These are phyloP conservation scores for Eilema caniola DNA, from an alignment of 2,888 invertebrate genomes.

Conservation along the genomic window DNA sequence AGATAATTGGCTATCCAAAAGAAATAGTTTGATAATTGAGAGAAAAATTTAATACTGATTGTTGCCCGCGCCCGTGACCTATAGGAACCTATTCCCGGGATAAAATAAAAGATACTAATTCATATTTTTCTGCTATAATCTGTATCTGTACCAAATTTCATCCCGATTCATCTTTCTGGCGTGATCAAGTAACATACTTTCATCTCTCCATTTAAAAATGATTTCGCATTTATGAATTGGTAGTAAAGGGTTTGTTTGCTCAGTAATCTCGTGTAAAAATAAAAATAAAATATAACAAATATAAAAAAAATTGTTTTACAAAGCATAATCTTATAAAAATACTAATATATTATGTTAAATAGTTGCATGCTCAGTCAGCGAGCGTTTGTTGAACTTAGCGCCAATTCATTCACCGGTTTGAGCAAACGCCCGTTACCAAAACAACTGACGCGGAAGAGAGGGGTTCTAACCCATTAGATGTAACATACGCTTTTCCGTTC, in stretches of 20 bases:
- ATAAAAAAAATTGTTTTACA: constrained; percentile 16
- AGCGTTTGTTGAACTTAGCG: constrained; percentile 44
- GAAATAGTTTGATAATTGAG: neutral
- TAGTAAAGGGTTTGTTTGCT: neutral
- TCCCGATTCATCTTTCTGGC: neutral
- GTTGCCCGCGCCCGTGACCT: neutral
- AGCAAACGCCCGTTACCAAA: constrained; percentile 51
- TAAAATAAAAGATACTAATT: neutral
- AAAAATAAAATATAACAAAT: no score
- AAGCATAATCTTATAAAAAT: constrained; percentile 38
- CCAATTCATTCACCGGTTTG: constrained; percentile 38
- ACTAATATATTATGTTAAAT: constrained; percentile 31
- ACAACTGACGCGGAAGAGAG: constrained; percentile 56
- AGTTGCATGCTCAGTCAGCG: constrained; percentile 41
- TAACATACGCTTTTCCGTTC: constrained; percentile 41
- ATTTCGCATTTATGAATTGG: neutral
- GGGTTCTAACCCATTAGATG: constrained; percentile 51
- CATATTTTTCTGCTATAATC: neutral
- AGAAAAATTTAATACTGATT: neutral
- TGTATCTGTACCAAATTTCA: neutral
- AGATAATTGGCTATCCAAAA: neutral
- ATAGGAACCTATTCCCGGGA: neutral
- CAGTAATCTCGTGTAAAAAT: constrained; percentile 11
- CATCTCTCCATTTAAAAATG: neutral
- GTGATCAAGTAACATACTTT: neutral